Percentiles rank a stretch among this genome's conserved stretches.
phyloP scores from a whole-genome alignment of 2,888 invertebrate species.

The Papilio demoleus region DNA sequence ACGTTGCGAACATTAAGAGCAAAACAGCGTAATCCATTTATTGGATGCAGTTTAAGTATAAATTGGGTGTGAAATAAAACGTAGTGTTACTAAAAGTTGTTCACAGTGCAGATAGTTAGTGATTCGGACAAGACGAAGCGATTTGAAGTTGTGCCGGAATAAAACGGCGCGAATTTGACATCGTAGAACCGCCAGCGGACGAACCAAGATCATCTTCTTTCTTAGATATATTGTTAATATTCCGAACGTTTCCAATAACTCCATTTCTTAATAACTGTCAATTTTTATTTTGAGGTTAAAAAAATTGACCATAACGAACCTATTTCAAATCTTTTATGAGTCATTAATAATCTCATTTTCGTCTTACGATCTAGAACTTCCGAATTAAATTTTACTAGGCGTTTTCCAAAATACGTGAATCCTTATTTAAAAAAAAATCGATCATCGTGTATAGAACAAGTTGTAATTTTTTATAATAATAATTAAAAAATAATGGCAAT shows the following conservation, averaged over 20 bases:
- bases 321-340: no score
- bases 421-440: no score
- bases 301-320: no score
- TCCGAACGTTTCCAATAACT: not conserved
- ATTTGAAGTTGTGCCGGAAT: slow-evolving; percentile 50
- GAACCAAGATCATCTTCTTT: slow-evolving; percentile 56
- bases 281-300: not conserved
- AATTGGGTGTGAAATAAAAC: slow-evolving; percentile 75
- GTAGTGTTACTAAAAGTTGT: slow-evolving; percentile 66
- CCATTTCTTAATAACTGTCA: not conserved
- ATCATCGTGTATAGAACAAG: no score
- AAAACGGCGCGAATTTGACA: slow-evolving; percentile 42
- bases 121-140: slow-evolving; percentile 39
- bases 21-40: slow-evolving; percentile 56
- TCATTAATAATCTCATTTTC: no score
- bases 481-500: no score
- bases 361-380: no score
- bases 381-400: no score
- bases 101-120: slow-evolving; percentile 57
- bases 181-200: slow-evolving; percentile 52
- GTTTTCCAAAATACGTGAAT: no score
- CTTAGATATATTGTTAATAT: slow-evolving; percentile 39
- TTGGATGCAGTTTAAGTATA: slow-evolving; percentile 58
- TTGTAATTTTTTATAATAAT: no score
- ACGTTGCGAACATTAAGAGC: slow-evolving; percentile 49